Percentiles rank a stretch among this genome's conserved stretches.
phyloP scores from a whole-genome alignment of 1,140 invertebrate genomes.

The Conus betulinus region DNA sequence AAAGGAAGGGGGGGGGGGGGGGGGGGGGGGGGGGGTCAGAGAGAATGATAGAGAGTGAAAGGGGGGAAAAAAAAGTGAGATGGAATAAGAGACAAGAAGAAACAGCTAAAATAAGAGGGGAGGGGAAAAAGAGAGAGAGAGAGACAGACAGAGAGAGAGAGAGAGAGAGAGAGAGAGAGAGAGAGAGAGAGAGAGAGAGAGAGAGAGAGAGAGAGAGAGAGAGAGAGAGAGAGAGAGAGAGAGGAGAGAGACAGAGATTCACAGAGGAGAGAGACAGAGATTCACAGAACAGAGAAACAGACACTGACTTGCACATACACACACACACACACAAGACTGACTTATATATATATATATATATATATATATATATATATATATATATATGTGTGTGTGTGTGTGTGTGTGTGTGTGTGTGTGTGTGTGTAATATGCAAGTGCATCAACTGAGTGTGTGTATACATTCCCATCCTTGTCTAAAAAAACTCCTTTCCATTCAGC shows the following conservation, averaged over 20 bases:
- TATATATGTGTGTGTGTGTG: too few relatives aligned
- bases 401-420: too few relatives aligned
- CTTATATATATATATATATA: too few relatives aligned
- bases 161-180: slow-evolving; percentile 12
- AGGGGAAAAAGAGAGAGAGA: slow-evolving; percentile 18
- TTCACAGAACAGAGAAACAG: too few relatives aligned
- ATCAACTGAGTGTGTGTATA: too few relatives aligned
- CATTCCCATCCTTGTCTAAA: too few relatives aligned
- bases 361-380: too few relatives aligned
- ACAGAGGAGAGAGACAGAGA: neutral
- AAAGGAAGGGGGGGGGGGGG: neutral
- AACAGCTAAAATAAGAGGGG: neutral
- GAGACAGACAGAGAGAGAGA: slow-evolving; percentile 18
- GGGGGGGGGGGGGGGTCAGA: neutral
- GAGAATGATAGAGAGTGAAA: slow-evolving; percentile 28
- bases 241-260: neutral
- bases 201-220: slow-evolving; percentile 13
- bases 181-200: slow-evolving; percentile 10
- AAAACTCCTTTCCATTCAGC: too few relatives aligned
- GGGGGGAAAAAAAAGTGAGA: neutral
- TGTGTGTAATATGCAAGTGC: too few relatives aligned
- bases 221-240: slow-evolving; percentile 10
- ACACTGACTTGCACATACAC: neutral
- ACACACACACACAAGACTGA: too few relatives aligned
- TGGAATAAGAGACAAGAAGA: slow-evolving; percentile 11